Base-by-base conservation (phyloP, 2,888 invertebrate genomes). In the Brachylomia viminalis region DNA sequence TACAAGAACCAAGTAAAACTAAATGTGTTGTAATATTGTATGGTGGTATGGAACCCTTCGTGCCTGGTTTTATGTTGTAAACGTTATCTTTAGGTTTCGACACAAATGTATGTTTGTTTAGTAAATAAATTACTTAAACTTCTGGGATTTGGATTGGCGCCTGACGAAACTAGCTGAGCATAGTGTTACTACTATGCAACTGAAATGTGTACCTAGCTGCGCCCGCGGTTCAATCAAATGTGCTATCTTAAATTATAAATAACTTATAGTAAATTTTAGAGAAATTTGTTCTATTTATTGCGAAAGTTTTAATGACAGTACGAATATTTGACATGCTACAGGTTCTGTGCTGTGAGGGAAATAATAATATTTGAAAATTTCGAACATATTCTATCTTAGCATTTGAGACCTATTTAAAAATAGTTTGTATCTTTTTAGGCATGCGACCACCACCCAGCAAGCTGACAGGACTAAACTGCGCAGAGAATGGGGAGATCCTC, bases 371-470 rank as follows among this genome's bases (percentile, higher is more conserved):
- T 47, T 30, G 4, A 65, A 47, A 15, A 30, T 8, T 15, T 0
- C 30, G 20, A 15, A 30, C 2, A 10, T 23, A 23, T 47, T 30
- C 13, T 13, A 47, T 65, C 23, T 7, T 27, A 64, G 27, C 20
- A 20, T 45, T 38, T 4, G 6, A 17, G 1, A 61, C 0, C 6
- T 11, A n/a, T 20, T 20, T 49, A 17, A 33, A 69, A 33, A 54
- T 33, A 38, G 15, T 38, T 42, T 30, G 3, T 56, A 11, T 3
- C 27, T 27, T 58, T 20, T 0, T 11, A 92, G 94, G 94, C n/a
- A 90, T 95, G 1, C 86, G 95, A 13, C 95, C 95, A 0, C 95
- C 94, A 0, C 95, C 95, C 0, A 95, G 95, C 87, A 95, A 94
- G 81, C 85, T 94, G 23, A 93, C 95, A 0, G 94, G 93, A 0